These are phyloP conservation scores for Lucilia sericata DNA, from an alignment of 1,140 invertebrate species.

Conservation along the genomic window DNA sequence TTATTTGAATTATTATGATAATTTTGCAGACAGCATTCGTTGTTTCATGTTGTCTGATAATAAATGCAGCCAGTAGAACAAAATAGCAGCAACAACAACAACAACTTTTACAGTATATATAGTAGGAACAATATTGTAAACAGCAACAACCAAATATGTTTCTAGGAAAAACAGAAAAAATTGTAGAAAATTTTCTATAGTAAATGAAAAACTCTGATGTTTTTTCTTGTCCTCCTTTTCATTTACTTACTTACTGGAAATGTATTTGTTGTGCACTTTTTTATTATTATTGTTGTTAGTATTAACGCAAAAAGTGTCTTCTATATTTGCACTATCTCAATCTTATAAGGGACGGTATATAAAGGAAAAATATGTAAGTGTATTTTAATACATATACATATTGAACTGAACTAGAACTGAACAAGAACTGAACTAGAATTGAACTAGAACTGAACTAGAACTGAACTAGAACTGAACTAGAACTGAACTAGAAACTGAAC, in stretches of 20 bases:
- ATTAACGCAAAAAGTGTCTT: constrained; percentile 13
- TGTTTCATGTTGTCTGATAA: constrained; percentile 26
- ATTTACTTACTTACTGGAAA: not conserved
- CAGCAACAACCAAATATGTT: not conserved
- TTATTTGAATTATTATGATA: constrained; percentile 30
- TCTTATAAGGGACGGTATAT: not conserved
- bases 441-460: too few species aligned
- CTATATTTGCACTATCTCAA: not conserved
- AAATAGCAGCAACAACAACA: not conserved
- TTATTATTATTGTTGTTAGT: not conserved
- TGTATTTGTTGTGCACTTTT: not conserved
- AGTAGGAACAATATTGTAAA: not conserved
- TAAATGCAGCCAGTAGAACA: constrained; percentile 22
- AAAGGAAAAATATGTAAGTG: too few species aligned
- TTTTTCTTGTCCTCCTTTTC: constrained; percentile 10
- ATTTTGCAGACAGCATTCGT: constrained; percentile 23
- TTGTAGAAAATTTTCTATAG: not conserved
- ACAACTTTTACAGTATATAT: not conserved
- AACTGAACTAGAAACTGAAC: too few species aligned
- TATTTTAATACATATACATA: too few species aligned
- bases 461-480: too few species aligned
- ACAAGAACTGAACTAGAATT: too few species aligned
- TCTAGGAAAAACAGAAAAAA: not conserved
- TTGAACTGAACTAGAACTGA: too few species aligned
- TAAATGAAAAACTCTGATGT: not conserved